Evolutionary conservation across 2,797 vertebrate species (phyloP).

Genomic region (Microcaecilia unicolor): DNA sequence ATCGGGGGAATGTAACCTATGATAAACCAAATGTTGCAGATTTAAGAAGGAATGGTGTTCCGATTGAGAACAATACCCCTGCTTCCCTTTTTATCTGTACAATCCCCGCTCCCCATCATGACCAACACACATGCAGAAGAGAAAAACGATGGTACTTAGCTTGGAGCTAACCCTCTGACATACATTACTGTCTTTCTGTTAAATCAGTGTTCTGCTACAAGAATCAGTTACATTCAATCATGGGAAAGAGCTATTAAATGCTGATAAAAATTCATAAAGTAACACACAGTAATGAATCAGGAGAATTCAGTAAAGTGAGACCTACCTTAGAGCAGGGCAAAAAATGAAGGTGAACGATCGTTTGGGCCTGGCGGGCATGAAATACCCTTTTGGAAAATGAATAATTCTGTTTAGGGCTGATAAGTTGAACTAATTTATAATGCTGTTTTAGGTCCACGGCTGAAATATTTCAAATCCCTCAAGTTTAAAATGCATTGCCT

Average conservation of each 20-base stretch:
- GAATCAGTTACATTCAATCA: constrained; percentile 74
- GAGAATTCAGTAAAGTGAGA: constrained; percentile 76
- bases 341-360: constrained; percentile 76
- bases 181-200: constrained; percentile 69
- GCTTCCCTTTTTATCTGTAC: no score
- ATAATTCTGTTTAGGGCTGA: constrained; percentile 81
- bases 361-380: constrained; percentile 78
- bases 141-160: constrained; percentile 53
- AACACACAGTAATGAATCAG: constrained; percentile 78
- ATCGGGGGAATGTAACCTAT: no score
- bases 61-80: no score
- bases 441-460: constrained; percentile 80
- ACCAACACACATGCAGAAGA: constrained; percentile 37
- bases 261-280: constrained; percentile 82
- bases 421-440: constrained; percentile 84
- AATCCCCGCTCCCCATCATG: no score
- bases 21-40: no score
- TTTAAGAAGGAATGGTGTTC: no score
- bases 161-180: constrained; percentile 63
- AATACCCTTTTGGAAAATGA: constrained; percentile 84
- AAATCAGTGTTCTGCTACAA: constrained; percentile 70
- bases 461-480: constrained; percentile 79
- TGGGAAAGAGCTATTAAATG: constrained; percentile 79
- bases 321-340: constrained; percentile 67
- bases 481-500: constrained; percentile 76